Evolutionary conservation across 2,888 invertebrate species (phyloP).

Genomic region (Sicus ferrugineus): DNA sequence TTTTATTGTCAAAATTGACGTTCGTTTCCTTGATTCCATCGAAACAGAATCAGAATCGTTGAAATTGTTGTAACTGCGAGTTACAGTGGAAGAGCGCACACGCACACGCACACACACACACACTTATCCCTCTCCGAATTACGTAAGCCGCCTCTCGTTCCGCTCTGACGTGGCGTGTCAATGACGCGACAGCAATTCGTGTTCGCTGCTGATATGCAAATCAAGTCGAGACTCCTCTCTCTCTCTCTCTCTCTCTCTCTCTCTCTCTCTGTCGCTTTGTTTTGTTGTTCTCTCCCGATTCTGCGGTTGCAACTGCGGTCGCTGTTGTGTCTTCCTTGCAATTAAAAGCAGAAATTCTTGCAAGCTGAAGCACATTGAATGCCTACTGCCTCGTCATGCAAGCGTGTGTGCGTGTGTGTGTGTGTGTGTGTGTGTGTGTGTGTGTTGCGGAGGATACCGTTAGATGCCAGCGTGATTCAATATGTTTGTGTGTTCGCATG

Average conservation of each 20-base stretch:
- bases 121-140: no score
- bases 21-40: no score
- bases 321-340: conserved; percentile 30
- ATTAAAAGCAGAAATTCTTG: conserved; percentile 36
- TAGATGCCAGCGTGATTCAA: neutral
- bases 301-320: neutral
- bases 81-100: no score
- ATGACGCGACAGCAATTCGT: conserved; percentile 8
- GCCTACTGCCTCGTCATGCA: neutral
- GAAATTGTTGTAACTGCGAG: no score
- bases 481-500: neutral
- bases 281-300: neutral
- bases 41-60: no score
- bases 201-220: conserved; percentile 6
- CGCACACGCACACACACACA: no score
- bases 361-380: neutral
- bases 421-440: conserved; percentile 3
- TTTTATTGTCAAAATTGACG: no score
- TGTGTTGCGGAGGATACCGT: neutral
- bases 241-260: conserved; percentile 17
- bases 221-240: neutral
- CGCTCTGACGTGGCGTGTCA: conserved; percentile 3
- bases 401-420: neutral
- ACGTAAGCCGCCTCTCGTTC: no score
- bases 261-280: conserved; percentile 1